A percentile compares a stretch with the other conserved stretches of the same genome.
Evolutionary conservation across 2,888 invertebrate genomes (phyloP).

Genomic region (Acanthosepion esculentum): DNA sequence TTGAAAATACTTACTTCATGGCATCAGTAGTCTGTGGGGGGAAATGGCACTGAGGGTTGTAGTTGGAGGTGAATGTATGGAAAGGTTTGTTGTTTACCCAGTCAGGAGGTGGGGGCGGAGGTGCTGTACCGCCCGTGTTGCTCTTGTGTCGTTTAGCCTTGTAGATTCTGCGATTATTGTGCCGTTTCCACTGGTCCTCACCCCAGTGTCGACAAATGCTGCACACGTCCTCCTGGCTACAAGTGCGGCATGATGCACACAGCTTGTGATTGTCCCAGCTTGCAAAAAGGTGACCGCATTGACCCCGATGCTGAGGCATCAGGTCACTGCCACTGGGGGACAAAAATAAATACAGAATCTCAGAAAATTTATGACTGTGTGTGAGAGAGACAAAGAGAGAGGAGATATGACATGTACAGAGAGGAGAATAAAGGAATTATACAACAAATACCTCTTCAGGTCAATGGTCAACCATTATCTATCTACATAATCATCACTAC

Average conservation of each 20-base stretch:
- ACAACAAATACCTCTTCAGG: too few species aligned
- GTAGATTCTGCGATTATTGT: constrained; percentile 45
- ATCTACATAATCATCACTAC: too few species aligned
- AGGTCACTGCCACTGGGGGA: background rate
- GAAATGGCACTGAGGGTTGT: constrained; percentile 21
- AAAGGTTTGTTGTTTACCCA: constrained; percentile 40
- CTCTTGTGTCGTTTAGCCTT: constrained; percentile 34
- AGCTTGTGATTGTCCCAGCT: constrained; percentile 45
- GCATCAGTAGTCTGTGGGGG: background rate
- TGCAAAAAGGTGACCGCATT: constrained; percentile 47
- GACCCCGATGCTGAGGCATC: constrained; percentile 48
- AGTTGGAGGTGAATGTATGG: constrained; percentile 35
- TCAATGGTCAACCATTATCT: too few species aligned
- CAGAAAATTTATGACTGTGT: too few species aligned
- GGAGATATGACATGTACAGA: too few species aligned
- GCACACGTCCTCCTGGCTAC: constrained; percentile 40
- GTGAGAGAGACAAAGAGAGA: too few species aligned
- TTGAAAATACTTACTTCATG: constrained; percentile 41
- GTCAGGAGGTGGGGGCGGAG: background rate
- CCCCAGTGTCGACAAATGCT: constrained; percentile 35
- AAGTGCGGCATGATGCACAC: constrained; percentile 45
- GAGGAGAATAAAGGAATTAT: too few species aligned
- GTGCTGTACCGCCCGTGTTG: background rate
- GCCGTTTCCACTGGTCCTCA: constrained; percentile 39
- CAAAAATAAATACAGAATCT: background rate